Percentiles rank a stretch among this genome's conserved stretches.
phyloP scores from a whole-genome alignment of 2,888 invertebrate species.

The Spicauda simplicius region DNA sequence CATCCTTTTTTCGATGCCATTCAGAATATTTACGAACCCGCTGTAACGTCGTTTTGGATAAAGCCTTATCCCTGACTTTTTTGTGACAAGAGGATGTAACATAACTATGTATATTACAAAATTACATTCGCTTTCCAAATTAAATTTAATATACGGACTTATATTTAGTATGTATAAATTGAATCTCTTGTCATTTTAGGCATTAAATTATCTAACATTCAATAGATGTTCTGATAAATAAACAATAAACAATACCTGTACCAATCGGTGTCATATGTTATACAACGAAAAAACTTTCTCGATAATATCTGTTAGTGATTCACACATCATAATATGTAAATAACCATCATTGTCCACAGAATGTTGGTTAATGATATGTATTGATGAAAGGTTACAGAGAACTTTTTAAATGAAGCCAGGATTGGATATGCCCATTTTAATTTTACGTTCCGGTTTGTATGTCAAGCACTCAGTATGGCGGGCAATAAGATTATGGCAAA shows the following conservation, averaged over 20 bases:
- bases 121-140: too few relatives aligned
- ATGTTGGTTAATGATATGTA: constrained; percentile 30
- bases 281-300: constrained; percentile 32
- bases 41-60: too few relatives aligned
- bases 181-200: too few relatives aligned
- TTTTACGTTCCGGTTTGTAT: constrained; percentile 25
- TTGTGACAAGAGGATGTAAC: too few relatives aligned
- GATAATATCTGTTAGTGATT: constrained; percentile 23
- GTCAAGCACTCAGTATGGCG: constrained; percentile 21
- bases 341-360: constrained; percentile 35
- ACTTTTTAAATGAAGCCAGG: constrained; percentile 17
- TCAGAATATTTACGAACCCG: too few relatives aligned
- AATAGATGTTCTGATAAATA: constrained; percentile 7
- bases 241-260: constrained; percentile 8
- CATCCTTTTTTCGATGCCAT: too few relatives aligned
- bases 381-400: constrained; percentile 32
- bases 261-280: constrained; percentile 20
- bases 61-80: too few relatives aligned
- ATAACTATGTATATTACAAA: too few relatives aligned
- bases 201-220: not conserved
- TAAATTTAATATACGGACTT: too few relatives aligned
- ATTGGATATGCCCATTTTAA: constrained; percentile 5
- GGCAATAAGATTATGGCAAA: not conserved
- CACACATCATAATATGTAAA: constrained; percentile 29
- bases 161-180: too few relatives aligned